These are phyloP conservation scores for Zaprionus vittiger DNA, from an alignment of 1,140 invertebrate species.

Conservation along the genomic window DNA sequence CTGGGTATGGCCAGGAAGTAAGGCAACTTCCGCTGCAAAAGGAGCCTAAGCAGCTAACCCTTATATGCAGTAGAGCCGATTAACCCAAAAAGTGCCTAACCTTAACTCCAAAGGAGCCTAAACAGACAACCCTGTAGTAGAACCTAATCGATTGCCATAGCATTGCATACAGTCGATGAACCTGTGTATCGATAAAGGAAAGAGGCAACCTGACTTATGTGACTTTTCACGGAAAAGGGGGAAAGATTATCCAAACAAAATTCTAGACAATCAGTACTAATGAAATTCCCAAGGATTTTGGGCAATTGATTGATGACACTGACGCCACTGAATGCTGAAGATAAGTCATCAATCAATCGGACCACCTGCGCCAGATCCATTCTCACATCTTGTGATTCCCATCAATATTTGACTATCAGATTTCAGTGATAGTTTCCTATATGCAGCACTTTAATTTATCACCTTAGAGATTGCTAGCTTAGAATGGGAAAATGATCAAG, in stretches of 20 bases:
- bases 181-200: no score
- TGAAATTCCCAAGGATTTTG: background rate
- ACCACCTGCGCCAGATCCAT: background rate
- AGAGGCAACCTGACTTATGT: no score
- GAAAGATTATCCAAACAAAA: background rate
- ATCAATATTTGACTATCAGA: constrained; percentile 1
- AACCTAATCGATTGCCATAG: background rate
- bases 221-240: background rate
- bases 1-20: background rate
- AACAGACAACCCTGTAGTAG: no score
- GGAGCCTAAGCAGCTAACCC: no score
- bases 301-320: background rate
- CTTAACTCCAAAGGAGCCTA: no score
- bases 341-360: background rate
- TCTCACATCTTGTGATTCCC: background rate
- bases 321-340: background rate
- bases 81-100: no score
- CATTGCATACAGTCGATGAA: background rate
- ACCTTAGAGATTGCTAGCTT: background rate
- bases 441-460: background rate
- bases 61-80: no score
- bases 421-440: background rate
- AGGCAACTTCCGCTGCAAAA: no score
- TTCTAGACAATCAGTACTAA: background rate
- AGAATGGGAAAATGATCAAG: background rate